Evolutionary conservation across 2,888 invertebrate genomes (phyloP).

Genomic region (Syritta pipiens): DNA sequence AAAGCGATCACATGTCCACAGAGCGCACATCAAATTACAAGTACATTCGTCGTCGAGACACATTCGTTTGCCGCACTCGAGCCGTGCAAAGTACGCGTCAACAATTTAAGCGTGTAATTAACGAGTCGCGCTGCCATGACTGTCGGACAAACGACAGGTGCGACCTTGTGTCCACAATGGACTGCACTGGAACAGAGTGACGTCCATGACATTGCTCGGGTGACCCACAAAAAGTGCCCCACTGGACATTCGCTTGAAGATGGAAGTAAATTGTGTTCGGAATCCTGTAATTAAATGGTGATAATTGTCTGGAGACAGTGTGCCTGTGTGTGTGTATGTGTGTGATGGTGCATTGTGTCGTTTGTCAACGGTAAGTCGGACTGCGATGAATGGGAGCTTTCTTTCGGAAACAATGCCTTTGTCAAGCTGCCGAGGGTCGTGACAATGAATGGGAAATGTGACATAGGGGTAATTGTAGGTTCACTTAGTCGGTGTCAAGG

Average conservation of each 20-base stretch:
- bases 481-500: conserved; percentile 13
- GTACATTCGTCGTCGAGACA: conserved; percentile 32
- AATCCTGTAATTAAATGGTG: conserved; percentile 49
- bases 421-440: conserved; percentile 12
- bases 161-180: conserved; percentile 43
- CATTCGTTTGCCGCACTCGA: conserved; percentile 22
- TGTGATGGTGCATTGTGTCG: conserved; percentile 15
- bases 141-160: conserved; percentile 47
- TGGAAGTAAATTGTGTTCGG: conserved; percentile 34
- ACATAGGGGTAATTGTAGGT: conserved; percentile 6
- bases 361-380: no score
- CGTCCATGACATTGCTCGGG: conserved; percentile 49
- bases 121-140: conserved; percentile 40
- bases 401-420: conserved; percentile 28
- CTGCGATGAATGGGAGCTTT: no score
- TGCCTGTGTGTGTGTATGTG: conserved; percentile 5
- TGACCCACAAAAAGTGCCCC: conserved; percentile 52
- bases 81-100: conserved; percentile 42
- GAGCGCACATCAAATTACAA: conserved; percentile 22
- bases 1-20: conserved; percentile 7
- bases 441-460: conserved; percentile 13
- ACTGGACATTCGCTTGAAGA: conserved; percentile 20
- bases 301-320: conserved; percentile 37
- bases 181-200: conserved; percentile 3
- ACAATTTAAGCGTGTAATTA: conserved; percentile 59